Base-by-base conservation (phyloP, 2,888 invertebrate genomes). In the Synergus itoensis region DNA sequence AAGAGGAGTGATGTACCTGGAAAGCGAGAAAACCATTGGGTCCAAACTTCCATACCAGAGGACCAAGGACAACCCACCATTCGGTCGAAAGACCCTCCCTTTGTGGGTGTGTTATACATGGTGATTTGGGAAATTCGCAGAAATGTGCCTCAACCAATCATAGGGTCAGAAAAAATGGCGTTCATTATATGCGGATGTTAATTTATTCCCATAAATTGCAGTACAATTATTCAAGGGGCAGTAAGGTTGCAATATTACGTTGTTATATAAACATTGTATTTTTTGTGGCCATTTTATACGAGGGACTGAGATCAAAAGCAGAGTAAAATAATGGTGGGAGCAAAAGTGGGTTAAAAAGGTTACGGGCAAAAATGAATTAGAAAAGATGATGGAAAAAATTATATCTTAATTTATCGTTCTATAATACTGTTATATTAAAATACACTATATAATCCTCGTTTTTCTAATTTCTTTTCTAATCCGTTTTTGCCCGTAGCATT, bases 61-160 rank as follows among this genome's bases (percentile, higher is more conserved):
- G 73, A 73, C 48, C 73, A 73, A 73, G 73, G 73, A 73, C 73
- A 73, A 73, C 73, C 73, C 73, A 53, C 73, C 5, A 73, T 28
- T 69, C 28, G 16, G 18, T 43, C 45, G 53, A 48, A 73, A n/a
- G 48, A 48, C 73, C 73, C 73, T 73, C 73, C 73, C 48, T 73
- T 36, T 73, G 8, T 73, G 53, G 73, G 73, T 48, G 53, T 45
- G 36, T 28, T 28, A 28, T 28, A 36, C 53, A 9, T 73, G 48
- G 73, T n/a, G 28, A 73, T 73, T 73, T 73, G 73, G 48, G 73
- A 53, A 73, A 73, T 73, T 73, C 73, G 36, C 16, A 28, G 73
- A 73, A 73, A 73, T 36, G 36, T 21, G 48, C 28, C 36, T 53
- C 36, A 36, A 73, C 21, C 7, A 16, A 48, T 73, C 73, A 73